These are phyloP conservation scores for Heliothis subflexa DNA, from an alignment of 1,140 invertebrate genomes.

Conservation along the genomic window DNA sequence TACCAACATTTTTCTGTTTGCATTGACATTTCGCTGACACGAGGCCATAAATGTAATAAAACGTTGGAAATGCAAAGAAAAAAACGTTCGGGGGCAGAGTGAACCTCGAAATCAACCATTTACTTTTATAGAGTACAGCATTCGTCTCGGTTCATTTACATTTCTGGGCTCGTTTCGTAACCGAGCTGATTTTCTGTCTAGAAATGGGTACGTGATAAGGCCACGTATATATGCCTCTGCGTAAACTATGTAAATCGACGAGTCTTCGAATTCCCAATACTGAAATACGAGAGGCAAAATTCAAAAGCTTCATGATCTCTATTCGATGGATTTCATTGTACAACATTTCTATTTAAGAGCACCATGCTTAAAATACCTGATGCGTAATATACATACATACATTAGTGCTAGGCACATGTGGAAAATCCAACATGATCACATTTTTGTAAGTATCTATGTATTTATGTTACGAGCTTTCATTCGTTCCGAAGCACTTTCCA, in stretches of 20 bases:
- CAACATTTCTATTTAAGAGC: slow-evolving; percentile 7
- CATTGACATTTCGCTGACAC: slow-evolving; percentile 41
- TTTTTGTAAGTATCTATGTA: background rate
- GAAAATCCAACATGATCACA: background rate
- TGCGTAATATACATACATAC: background rate
- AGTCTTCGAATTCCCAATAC: slow-evolving; percentile 31
- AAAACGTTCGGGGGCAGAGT: slow-evolving; percentile 20
- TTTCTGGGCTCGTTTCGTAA: slow-evolving; percentile 45
- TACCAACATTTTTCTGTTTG: slow-evolving; percentile 20
- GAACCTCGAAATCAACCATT: slow-evolving; percentile 50
- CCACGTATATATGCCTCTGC: slow-evolving; percentile 29
- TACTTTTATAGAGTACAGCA: slow-evolving; percentile 49
- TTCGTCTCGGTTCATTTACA: slow-evolving; percentile 52
- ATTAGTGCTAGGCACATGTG: background rate
- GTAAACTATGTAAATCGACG: slow-evolving; percentile 39
- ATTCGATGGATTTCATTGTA: slow-evolving; percentile 20
- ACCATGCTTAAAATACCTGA: background rate
- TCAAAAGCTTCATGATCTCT: slow-evolving; percentile 4
- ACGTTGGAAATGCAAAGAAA: slow-evolving; percentile 40
- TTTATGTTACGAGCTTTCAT: slow-evolving; percentile 11
- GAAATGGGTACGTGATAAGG: slow-evolving; percentile 40
- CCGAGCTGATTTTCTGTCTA: slow-evolving; percentile 45
- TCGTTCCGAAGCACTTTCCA: background rate
- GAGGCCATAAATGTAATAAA: slow-evolving; percentile 42
- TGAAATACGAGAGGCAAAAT: slow-evolving; percentile 26